Evolutionary conservation across 2,797 vertebrate species (phyloP), one percentile per base, ranked within the genome.

Genomic region (Neomorphus geoffroyi): DNA sequence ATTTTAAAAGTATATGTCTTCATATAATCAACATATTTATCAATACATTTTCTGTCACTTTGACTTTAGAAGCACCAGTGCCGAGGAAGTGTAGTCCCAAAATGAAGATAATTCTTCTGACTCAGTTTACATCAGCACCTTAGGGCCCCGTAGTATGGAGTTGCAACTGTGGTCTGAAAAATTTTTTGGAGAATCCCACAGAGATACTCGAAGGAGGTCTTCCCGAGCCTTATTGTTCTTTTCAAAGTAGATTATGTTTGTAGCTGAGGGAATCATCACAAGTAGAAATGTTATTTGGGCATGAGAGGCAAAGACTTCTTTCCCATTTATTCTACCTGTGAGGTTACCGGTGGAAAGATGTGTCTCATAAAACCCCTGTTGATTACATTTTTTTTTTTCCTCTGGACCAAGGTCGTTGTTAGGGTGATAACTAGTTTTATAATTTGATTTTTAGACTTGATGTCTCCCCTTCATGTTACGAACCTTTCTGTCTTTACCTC

Each of bases 351-450:
- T 70, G 17, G 24, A 69, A 71, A 43, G 39, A n/a, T 50, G 4
- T 54, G n/a, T 56, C 28, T 71, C 1, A 1, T 43, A 24, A 69
- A 66, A 12, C 10, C 56, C 26, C 9, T 21, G 1, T 9, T 48
- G 24, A 6, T 58, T 41, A 37, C 0, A 0, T 3, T 9, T 13
- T 19, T 18, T 27, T 2, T 24, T 2, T 3, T 3, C 8, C 18
- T 54, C 10, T 66, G n/a, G 22, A 51, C 13, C 9, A 23, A 43
- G 10, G 33, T 43, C 10, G 2, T 69, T 64, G 8, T 61, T 84
- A 41, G 33, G n/a, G 9, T 88, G 39, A 9, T 33, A 57, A 57
- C 28, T 6, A 45, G 10, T 65, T 88, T 9, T 26, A 1, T 18
- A 8, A 24, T 33, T 9, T 69, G 7, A 9, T 48, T 78, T 80